phyloP scores from a whole-genome alignment of 2,113 vertebrate genomes.

The Equus quagga region DNA sequence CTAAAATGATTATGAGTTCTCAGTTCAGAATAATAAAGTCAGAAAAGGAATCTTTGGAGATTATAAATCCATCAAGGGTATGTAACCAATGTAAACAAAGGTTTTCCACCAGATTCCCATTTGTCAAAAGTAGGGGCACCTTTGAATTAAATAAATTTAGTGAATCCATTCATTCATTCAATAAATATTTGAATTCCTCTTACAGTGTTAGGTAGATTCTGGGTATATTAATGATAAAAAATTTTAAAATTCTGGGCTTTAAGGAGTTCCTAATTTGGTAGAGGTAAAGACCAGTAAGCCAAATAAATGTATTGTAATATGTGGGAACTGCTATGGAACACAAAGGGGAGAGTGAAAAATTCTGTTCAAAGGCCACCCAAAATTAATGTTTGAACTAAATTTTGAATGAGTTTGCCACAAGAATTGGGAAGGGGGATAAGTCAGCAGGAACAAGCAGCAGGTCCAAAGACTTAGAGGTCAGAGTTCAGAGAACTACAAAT shows the following conservation, averaged over 20 bases:
- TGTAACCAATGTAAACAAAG: neutral
- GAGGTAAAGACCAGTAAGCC: neutral
- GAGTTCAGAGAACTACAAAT: neutral
- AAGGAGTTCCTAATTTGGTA: neutral
- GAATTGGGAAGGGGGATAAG: neutral
- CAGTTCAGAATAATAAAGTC: neutral
- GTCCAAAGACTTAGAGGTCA: neutral
- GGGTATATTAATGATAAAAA: neutral
- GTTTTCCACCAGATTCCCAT: neutral
- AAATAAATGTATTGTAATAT: neutral
- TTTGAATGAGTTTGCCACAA: neutral
- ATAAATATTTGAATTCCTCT: slow-evolving; percentile 22
- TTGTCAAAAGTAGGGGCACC: neutral
- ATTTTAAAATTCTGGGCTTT: neutral
- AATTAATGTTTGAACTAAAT: neutral
- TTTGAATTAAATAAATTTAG: neutral
- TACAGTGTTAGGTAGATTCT: neutral
- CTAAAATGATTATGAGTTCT: neutral
- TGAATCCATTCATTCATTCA: neutral
- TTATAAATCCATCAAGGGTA: neutral
- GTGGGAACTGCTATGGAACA: neutral
- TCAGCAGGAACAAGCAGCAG: neutral
- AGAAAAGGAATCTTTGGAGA: neutral
- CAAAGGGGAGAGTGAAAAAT: neutral
- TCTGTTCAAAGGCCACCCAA: neutral